Percentiles rank a stretch among this genome's conserved stretches.
Conservation (phyloP, 2,113 vertebrate genomes). For the Tetraodon nigroviridis region DNA sequence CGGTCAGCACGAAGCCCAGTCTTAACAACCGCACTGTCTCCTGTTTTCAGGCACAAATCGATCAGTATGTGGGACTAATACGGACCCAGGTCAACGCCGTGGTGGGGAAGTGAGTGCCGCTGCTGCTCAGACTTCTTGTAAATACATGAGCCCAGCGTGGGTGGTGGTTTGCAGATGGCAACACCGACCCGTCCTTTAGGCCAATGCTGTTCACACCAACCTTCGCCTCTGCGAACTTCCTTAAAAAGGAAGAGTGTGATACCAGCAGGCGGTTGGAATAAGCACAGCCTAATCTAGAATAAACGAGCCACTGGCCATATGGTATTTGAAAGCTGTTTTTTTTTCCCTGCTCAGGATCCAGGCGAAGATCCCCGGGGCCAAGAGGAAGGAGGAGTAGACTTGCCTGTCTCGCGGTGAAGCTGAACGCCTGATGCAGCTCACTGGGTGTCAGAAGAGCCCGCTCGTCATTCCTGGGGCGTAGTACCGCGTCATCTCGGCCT, state of each 20-base stretch:
- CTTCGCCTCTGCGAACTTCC: conserved; percentile 1
- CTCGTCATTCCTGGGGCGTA: conserved; percentile 71
- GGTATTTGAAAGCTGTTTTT: conserved; percentile 14
- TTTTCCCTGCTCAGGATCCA: conserved; percentile 81
- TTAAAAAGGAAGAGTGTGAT: conserved; percentile 23
- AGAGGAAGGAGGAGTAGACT: conserved; percentile 91
- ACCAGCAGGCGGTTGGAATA: conserved; percentile 5
- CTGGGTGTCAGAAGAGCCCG: conserved; percentile 72
- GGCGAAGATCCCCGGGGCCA: conserved; percentile 96
- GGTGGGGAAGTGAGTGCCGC: conserved; percentile 90
- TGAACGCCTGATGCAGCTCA: conserved; percentile 42
- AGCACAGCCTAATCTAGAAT: conserved; percentile 4
- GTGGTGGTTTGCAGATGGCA: too few relatives aligned
- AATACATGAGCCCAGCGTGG: neutral
- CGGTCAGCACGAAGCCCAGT: neutral
- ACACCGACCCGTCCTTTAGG: neutral
- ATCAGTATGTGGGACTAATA: conserved; percentile 95
- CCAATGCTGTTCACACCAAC: conserved; percentile 12
- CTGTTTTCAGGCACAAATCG: conserved; percentile 87
- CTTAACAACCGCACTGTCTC: neutral
- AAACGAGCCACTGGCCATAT: conserved; percentile 8
- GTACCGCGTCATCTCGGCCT: conserved; percentile 80
- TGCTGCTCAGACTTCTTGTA: neutral
- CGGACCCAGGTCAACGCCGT: conserved; percentile 93
- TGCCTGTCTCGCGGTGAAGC: conserved; percentile 30